Conservation (phyloP, 2,113 vertebrate species). For the Thryonomys swinderianus region DNA sequence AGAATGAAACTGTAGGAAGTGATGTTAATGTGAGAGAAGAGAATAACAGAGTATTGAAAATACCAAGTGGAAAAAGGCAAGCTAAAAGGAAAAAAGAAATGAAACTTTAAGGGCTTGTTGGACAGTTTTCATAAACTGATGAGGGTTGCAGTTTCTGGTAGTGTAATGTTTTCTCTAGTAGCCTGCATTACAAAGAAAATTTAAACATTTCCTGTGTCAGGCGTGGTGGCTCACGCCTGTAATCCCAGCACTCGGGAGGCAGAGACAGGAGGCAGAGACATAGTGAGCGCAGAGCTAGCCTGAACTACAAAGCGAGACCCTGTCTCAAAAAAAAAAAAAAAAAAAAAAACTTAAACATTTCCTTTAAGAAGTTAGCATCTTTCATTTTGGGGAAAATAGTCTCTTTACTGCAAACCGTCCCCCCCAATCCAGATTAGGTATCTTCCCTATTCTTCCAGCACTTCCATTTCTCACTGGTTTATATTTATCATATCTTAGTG, state of each 20-base stretch:
- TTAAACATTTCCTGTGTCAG: no score
- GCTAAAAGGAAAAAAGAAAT: neutral
- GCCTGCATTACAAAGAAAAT: neutral
- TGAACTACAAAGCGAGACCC: no score
- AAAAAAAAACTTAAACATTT: no score
- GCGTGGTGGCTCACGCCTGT: no score
- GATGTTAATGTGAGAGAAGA: neutral
- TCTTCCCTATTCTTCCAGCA: neutral
- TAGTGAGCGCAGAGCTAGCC: no score
- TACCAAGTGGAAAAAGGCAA: neutral
- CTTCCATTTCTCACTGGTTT: neutral
- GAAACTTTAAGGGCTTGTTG: neutral
- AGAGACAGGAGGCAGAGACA: no score
- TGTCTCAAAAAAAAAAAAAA: no score
- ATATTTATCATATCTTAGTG: fast-evolving
- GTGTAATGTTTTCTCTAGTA: neutral
- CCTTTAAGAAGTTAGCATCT: neutral
- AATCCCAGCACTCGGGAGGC: no score
- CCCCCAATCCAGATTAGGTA: fast-evolving
- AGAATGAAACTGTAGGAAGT: neutral
- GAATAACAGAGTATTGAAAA: neutral
- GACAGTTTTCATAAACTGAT: neutral
- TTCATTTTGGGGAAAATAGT: neutral
- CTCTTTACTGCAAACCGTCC: neutral
- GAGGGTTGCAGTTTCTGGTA: neutral